Conservation (phyloP, 2,797 vertebrate genomes). For the Astyanax mexicanus region DNA sequence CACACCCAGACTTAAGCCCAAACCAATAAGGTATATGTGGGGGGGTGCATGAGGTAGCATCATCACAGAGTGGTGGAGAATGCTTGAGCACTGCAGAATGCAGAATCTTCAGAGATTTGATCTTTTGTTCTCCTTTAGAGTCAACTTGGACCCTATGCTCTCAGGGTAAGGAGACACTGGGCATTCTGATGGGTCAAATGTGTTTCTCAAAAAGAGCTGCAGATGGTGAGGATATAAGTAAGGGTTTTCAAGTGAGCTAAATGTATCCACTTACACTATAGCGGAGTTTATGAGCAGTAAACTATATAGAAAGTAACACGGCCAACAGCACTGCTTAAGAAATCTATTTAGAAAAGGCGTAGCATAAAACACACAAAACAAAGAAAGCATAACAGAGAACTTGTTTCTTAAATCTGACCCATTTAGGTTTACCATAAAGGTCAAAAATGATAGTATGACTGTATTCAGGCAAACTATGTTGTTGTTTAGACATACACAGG, state of each 20-base stretch:
- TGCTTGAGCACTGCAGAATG: constrained; percentile 43
- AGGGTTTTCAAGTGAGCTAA: constrained; percentile 3
- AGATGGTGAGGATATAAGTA: not conserved
- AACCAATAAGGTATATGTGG: constrained; percentile 42
- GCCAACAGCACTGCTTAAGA: constrained; percentile 24
- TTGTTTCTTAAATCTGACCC: not conserved
- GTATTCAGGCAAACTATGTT: not conserved
- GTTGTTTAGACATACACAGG: not conserved
- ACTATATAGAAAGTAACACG: constrained; percentile 47
- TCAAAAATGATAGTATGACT: not conserved
- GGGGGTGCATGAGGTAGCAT: constrained; percentile 46
- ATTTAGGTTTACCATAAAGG: not conserved
- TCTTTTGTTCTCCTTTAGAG: constrained; percentile 27
- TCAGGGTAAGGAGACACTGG: constrained; percentile 19
- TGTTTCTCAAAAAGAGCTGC: not conserved
- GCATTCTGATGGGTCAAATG: constrained; percentile 42
- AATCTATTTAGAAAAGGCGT: not conserved
- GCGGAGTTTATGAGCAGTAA: not conserved
- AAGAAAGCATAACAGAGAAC: not conserved
- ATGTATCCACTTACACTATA: not conserved
- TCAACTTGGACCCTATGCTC: constrained; percentile 32
- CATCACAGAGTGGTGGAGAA: constrained; percentile 39
- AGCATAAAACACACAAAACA: not conserved
- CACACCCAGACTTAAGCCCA: constrained; percentile 32
- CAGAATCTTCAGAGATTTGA: constrained; percentile 31